Evolutionary conservation across 2,888 invertebrate species (phyloP).

Genomic region (Melinaea marsaeus): DNA sequence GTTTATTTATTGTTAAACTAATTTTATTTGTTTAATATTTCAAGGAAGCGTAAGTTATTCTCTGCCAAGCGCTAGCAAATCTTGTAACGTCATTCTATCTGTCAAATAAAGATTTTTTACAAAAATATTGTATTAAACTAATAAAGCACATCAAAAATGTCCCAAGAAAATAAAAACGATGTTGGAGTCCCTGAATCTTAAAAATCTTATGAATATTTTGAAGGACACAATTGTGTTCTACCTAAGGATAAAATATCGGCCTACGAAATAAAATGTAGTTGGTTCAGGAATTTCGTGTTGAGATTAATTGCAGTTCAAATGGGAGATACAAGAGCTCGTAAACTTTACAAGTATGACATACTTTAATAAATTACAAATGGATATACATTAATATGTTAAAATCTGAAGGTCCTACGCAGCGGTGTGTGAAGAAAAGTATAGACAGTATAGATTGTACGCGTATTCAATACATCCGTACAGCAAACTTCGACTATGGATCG

Average conservation of each 20-base stretch:
- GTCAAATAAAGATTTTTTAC: conserved; percentile 11
- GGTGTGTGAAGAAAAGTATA: conserved; percentile 45
- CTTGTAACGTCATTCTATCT: too few species aligned
- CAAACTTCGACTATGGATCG: conserved; percentile 44
- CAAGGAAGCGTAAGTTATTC: background rate
- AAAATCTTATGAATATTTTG: conserved; percentile 44
- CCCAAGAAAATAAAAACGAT: conserved; percentile 9
- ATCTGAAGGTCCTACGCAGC: conserved; percentile 47
- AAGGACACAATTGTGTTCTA: conserved; percentile 47
- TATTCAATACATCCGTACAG: conserved; percentile 53
- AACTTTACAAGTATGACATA: conserved; percentile 47
- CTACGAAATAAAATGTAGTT: conserved; percentile 36
- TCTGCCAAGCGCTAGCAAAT: too few species aligned
- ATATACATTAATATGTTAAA: conserved; percentile 3
- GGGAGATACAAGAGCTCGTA: conserved; percentile 46
- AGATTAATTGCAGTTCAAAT: conserved; percentile 40
- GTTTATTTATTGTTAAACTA: background rate
- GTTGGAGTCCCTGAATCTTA: conserved; percentile 19
- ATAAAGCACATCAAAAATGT: conserved; percentile 9
- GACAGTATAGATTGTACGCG: conserved; percentile 37
- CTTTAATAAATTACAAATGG: background rate
- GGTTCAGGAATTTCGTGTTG: conserved; percentile 35
- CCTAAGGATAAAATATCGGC: conserved; percentile 37
- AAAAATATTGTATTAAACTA: too few species aligned
- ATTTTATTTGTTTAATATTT: conserved; percentile 15